A percentile compares a stretch with the other conserved stretches of the same genome.
These are phyloP conservation scores for Hyphantria cunea DNA, from an alignment of 1,140 invertebrate species.

Conservation along the genomic window DNA sequence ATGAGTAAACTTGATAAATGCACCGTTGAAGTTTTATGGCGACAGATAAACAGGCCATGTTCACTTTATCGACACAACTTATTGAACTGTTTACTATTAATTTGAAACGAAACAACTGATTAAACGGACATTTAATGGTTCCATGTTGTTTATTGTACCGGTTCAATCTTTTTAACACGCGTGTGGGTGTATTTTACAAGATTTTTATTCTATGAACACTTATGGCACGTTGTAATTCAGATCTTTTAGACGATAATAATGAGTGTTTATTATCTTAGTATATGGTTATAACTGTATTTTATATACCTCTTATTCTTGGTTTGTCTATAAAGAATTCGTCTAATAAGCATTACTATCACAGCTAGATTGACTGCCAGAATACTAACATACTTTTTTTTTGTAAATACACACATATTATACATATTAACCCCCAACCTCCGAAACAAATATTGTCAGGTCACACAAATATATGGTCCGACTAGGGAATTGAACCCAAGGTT, in stretches of 20 bases:
- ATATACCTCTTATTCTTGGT: too few relatives aligned
- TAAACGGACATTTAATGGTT: conserved; percentile 23
- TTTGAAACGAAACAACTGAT: conserved; percentile 24
- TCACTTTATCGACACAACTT: conserved; percentile 24
- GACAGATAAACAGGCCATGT: conserved; percentile 12
- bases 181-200: background rate
- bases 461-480: too few relatives aligned
- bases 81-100: conserved; percentile 32
- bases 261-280: background rate
- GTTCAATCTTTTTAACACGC: conserved; percentile 5
- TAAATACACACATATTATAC: too few relatives aligned
- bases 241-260: background rate
- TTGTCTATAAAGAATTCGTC: too few relatives aligned
- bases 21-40: conserved; percentile 14
- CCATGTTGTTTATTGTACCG: conserved; percentile 15
- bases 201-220: conserved; percentile 1
- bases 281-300: too few relatives aligned
- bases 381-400: too few relatives aligned
- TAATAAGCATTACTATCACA: too few relatives aligned
- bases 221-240: too few relatives aligned
- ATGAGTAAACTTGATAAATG: conserved; percentile 31
- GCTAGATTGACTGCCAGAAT: too few relatives aligned
- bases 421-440: too few relatives aligned
- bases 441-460: too few relatives aligned
- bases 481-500: too few relatives aligned